A percentile compares a stretch with the other conserved stretches of the same genome.
Conservation (phyloP, 2,797 vertebrate genomes). For the Australoheros facetus region DNA sequence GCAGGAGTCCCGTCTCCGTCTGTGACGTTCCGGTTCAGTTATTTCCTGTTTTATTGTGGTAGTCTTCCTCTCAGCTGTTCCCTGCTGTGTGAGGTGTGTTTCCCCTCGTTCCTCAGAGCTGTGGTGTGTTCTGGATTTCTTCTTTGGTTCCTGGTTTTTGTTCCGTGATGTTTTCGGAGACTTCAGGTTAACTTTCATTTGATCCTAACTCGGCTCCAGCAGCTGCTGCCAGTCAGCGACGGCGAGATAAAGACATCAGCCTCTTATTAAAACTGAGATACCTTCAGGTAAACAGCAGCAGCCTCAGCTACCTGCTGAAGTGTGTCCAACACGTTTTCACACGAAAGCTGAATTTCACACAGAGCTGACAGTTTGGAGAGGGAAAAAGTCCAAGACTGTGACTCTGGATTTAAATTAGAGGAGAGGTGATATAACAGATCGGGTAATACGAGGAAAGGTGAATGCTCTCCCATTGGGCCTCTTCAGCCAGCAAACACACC, state of each 20-base stretch:
- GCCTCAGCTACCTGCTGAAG: neutral
- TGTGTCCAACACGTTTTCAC: neutral
- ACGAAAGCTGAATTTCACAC: neutral
- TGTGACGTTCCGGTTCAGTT: no score
- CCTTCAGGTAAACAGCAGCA: neutral
- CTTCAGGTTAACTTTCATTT: neutral
- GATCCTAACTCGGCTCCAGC: neutral
- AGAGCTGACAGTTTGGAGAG: neutral
- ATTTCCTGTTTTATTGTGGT: no score
- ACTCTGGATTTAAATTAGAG: neutral
- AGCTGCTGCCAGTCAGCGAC: accelerated
- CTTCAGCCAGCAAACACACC: no score
- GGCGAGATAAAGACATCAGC: accelerated
- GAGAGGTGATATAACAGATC: no score
- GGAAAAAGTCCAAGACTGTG: neutral
- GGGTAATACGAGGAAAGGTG: no score
- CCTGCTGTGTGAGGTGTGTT: no score
- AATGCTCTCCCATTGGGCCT: no score
- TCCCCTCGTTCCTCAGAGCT: no score
- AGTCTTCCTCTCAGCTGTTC: no score
- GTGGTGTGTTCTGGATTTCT: no score
- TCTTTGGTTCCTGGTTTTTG: no score
- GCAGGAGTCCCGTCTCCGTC: no score
- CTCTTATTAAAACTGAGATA: neutral
- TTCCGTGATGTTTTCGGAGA: neutral